phyloP scores from a whole-genome alignment of 2,113 vertebrate genomes.

The Heterotis niloticus region DNA sequence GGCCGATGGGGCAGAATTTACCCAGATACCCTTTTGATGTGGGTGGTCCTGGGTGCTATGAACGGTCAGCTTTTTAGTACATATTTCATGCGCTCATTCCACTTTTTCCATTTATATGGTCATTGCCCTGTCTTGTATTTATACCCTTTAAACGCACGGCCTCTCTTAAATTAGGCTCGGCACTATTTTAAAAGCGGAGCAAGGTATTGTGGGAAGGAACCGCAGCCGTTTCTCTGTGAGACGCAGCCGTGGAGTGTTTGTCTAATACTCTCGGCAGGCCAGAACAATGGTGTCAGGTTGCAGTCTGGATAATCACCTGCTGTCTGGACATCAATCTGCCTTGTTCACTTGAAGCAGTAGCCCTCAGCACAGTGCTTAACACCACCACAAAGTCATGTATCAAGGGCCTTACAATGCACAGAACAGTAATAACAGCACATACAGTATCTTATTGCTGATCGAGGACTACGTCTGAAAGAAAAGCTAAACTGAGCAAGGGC shows the following conservation, averaged over 20 bases:
- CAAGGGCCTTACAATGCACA: neutral
- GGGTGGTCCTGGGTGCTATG: too few species aligned
- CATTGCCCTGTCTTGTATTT: too few species aligned
- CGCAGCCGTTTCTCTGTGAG: neutral
- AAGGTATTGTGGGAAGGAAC: neutral
- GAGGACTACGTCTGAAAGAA: neutral
- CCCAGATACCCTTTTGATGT: too few species aligned
- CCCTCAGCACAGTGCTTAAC: neutral
- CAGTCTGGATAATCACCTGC: neutral
- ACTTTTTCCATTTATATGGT: too few species aligned
- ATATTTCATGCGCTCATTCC: too few species aligned
- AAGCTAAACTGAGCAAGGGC: neutral
- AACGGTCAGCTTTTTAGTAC: too few species aligned
- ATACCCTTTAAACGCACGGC: too few species aligned
- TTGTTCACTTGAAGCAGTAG: neutral
- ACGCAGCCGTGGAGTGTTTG: neutral
- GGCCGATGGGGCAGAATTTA: too few species aligned
- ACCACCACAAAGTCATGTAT: neutral
- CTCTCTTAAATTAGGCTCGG: too few species aligned
- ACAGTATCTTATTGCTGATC: neutral
- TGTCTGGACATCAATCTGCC: constrained; percentile 1
- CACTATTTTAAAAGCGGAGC: neutral
- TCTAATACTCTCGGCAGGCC: neutral
- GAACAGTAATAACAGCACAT: neutral
- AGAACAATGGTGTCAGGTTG: neutral